Conservation (phyloP, 2,797 vertebrate species). For the Oceanodroma leucorhoa region DNA sequence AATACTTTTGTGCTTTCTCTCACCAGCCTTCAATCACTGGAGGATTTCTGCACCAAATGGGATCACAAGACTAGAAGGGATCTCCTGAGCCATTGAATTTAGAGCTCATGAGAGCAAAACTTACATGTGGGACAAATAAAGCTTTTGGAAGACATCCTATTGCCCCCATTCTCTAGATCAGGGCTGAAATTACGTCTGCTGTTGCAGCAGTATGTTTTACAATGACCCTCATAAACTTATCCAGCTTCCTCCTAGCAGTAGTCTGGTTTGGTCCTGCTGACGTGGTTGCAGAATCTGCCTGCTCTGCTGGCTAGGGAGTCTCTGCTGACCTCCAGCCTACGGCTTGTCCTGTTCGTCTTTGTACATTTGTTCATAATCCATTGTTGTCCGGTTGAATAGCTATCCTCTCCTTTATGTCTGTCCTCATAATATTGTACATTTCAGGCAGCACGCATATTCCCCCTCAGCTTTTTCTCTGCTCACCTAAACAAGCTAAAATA, state of each 20-base stretch:
- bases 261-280: background rate
- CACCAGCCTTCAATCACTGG: background rate
- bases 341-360: background rate
- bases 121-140: background rate
- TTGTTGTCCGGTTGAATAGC: background rate
- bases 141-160: background rate
- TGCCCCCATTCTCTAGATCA: background rate
- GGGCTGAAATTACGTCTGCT: background rate
- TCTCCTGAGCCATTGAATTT: background rate
- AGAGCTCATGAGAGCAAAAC: background rate
- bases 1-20: background rate
- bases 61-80: background rate
- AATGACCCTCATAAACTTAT: background rate
- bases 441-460: background rate
- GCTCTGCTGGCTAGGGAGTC: background rate
- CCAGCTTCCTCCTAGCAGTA: background rate
- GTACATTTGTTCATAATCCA: background rate
- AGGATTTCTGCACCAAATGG: background rate
- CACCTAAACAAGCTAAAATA: constrained; percentile 22
- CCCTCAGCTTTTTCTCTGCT: background rate
- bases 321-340: background rate
- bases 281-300: background rate
- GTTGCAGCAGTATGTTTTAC: background rate
- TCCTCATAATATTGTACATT: background rate
- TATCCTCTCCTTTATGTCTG: background rate